Evolutionary conservation across 2,888 invertebrate genomes (phyloP), one percentile per base, ranked within the genome.

Genomic region (Acrobasis suavella): DNA sequence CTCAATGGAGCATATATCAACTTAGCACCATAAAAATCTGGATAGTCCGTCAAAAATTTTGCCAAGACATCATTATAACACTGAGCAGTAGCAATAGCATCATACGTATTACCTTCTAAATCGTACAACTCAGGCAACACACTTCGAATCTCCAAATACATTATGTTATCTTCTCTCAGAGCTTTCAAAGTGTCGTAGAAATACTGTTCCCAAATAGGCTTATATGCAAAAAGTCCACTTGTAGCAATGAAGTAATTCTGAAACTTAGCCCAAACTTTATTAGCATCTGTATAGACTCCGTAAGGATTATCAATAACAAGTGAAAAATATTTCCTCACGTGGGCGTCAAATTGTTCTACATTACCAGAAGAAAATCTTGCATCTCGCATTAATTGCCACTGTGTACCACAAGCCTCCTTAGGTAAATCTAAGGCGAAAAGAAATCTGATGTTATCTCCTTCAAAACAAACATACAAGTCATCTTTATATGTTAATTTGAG

Each of bases 151-250:
- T 52, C 52, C 17, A 52, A 8, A 12, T 52, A 52, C 17, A 52
- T 22, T 17, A 52, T 52, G 12, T 52, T 52, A 52, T 52, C 52
- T 12, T 52, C 17, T 52, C 52, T 52, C 9, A 22, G 32, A 5
- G 17, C 52, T 12, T 17, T 12, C 2, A 52, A 32, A 22, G 52
- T 12, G 17, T 16, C 17, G 14, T 52, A 52, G 12, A 52, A 22
- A 17, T 52, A 52, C 10, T 52, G 17, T 32, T 52, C 32, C 52
- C 52, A 52, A 17, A 52, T 22, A 22, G 17, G 22, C 2, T 52
- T 32, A 17, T 52, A 22, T 9, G 22, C 2, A 52, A 52, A 14
- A 22, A 52, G 22, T 7, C 10, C 10, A 52, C 17, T 17, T 22
- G 17, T 10, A 10, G 32, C 17, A 17, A 9, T 52, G 17, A 52